These are phyloP conservation scores for Archips xylosteana DNA, from an alignment of 2,888 invertebrate species.

Conservation along the genomic window DNA sequence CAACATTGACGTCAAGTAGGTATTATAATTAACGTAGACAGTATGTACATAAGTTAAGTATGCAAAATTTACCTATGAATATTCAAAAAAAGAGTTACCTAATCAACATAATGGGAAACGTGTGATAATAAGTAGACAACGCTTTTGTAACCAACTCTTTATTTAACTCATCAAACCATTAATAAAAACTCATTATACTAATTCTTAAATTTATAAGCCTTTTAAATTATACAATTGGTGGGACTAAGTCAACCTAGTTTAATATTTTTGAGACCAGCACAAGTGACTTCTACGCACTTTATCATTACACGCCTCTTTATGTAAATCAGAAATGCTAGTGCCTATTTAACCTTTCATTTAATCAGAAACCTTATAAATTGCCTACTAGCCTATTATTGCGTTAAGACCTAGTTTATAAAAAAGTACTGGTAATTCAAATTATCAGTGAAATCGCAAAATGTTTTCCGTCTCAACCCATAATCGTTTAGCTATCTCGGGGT, in stretches of 20 bases:
- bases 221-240: neutral
- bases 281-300: neutral
- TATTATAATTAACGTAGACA: too few relatives aligned
- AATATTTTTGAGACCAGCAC: neutral
- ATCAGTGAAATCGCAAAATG: constrained; percentile 63
- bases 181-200: neutral
- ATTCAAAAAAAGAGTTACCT: neutral
- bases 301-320: neutral
- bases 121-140: neutral
- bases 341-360: too few relatives aligned
- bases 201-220: neutral
- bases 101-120: neutral
- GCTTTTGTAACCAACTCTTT: neutral
- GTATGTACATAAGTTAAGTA: too few relatives aligned
- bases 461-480: constrained; percentile 89
- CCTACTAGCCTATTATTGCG: neutral
- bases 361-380: too few relatives aligned
- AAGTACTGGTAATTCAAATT: neutral
- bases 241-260: neutral
- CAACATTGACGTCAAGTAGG: too few relatives aligned
- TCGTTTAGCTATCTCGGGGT: constrained; percentile 83
- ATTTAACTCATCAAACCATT: neutral
- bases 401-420: neutral
- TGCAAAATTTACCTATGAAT: neutral
- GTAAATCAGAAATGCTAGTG: too few relatives aligned